Evolutionary conservation across 2,797 vertebrate species (phyloP).

Genomic region (Artibeus jamaicensis): DNA sequence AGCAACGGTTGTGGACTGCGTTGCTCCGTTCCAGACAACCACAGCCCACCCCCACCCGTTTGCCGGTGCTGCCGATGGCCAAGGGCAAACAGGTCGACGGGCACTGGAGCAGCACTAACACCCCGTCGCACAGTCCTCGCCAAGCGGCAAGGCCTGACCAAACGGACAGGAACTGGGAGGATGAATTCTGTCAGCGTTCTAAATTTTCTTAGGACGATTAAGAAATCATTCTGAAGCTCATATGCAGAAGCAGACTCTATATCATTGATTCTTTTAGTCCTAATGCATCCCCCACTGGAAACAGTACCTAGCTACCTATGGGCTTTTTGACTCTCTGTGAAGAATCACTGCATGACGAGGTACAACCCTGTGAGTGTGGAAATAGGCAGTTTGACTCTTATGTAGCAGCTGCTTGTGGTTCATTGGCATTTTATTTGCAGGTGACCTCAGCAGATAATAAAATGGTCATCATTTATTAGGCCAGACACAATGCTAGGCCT

Average conservation of each 20-base stretch:
- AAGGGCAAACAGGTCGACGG: constrained; percentile 54
- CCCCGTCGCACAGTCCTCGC: not conserved
- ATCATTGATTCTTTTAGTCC: not conserved
- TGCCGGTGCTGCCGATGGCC: constrained; percentile 48
- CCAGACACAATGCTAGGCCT: not conserved
- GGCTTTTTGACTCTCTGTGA: not conserved
- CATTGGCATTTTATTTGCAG: not conserved
- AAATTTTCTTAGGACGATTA: not conserved
- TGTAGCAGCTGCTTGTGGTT: not conserved
- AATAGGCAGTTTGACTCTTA: not conserved
- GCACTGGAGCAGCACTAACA: not conserved
- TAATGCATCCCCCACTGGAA: not conserved
- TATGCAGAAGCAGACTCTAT: not conserved
- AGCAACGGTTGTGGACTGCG: not conserved
- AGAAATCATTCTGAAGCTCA: not conserved
- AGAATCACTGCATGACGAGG: not conserved
- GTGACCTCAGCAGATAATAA: not conserved
- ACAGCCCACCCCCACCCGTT: not conserved
- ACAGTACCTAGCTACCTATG: not conserved
- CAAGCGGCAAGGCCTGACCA: constrained; percentile 40
- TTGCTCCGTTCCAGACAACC: constrained; percentile 43
- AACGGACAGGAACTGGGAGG: not conserved
- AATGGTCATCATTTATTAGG: not conserved
- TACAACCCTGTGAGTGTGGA: not conserved
- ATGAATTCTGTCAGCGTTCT: not conserved